phyloP scores from a whole-genome alignment of 2,888 invertebrate genomes.

The Phytoseiulus persimilis region DNA sequence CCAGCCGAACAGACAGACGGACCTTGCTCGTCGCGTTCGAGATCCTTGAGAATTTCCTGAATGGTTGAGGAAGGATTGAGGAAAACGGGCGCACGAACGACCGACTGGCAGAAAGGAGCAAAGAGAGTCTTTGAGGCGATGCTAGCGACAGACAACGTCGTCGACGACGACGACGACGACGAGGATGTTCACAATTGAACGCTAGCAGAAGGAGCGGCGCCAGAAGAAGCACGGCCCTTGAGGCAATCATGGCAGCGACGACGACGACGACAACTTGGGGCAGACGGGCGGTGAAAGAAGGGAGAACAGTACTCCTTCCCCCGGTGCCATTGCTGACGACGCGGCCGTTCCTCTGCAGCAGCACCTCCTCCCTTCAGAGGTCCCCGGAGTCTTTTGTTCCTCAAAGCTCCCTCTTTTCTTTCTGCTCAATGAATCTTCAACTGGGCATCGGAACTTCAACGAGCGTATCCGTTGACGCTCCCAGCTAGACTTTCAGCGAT shows the following conservation, averaged over 20 bases:
- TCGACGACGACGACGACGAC: background rate
- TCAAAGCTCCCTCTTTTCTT: background rate
- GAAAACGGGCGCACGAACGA: background rate
- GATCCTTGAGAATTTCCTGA: background rate
- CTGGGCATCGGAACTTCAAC: background rate
- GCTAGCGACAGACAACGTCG: background rate
- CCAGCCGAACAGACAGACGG: background rate
- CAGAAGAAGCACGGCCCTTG: background rate
- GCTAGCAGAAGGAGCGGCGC: background rate
- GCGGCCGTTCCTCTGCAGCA: background rate
- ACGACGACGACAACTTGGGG: background rate
- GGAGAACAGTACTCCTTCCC: background rate
- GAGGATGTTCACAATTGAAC: slow-evolving; percentile 5
- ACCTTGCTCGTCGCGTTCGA: background rate
- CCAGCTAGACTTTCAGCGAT: background rate
- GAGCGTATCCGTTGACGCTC: background rate
- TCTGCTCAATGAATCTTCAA: background rate
- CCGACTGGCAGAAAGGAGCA: background rate
- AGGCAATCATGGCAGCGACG: background rate
- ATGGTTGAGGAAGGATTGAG: background rate
- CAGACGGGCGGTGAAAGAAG: background rate
- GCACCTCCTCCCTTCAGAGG: background rate
- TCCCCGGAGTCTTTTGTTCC: background rate
- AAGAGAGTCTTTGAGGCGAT: background rate
- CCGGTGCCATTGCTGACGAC: background rate